A percentile compares a stretch with the other conserved stretches of the same genome.
phyloP scores from a whole-genome alignment of 2,113 vertebrate genomes.

The Charadrius vociferus region DNA sequence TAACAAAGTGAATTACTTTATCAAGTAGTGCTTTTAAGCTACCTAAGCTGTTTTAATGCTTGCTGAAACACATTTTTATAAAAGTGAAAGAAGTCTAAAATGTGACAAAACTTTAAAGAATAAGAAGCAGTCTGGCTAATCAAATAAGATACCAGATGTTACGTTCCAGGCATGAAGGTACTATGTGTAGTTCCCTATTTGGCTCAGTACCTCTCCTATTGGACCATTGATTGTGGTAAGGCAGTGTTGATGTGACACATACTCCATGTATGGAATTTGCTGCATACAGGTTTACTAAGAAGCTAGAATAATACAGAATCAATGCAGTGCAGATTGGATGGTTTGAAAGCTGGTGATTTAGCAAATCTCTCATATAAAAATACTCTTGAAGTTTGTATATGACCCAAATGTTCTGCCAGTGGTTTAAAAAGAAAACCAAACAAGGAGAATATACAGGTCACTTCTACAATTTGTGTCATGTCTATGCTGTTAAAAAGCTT shows the following conservation, averaged over 20 bases:
- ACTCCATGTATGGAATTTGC: neutral
- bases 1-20: neutral
- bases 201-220: neutral
- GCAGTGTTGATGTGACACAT: neutral
- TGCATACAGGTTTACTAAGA: neutral
- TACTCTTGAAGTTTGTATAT: neutral
- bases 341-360: neutral
- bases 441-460: neutral
- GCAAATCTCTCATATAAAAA: neutral
- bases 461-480: neutral
- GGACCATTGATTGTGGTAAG: neutral
- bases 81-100: neutral
- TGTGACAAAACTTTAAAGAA: neutral
- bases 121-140: neutral
- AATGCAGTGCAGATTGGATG: neutral
- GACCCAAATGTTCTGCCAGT: neutral
- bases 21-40: neutral
- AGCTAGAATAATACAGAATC: neutral
- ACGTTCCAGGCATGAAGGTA: neutral
- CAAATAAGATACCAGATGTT: neutral
- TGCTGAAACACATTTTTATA: neutral
- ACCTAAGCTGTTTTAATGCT: neutral
- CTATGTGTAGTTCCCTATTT: neutral
- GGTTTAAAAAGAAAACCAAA: neutral
- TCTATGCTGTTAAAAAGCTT: neutral